Base-by-base conservation (phyloP, 1,140 invertebrate genomes). In the Augochlora pura region DNA sequence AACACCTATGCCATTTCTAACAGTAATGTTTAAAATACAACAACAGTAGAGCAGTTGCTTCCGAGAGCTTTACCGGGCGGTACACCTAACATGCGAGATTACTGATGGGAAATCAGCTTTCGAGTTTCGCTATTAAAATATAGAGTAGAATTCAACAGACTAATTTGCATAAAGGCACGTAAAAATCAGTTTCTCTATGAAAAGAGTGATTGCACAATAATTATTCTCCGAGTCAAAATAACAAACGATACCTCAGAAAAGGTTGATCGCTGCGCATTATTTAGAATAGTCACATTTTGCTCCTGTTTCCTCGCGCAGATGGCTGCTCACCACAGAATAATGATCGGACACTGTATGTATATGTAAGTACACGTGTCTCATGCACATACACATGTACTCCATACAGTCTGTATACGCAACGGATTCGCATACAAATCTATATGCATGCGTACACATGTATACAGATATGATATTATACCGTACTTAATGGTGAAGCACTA, bases 391-490 rank as follows among this genome's bases (percentile, higher is more conserved):
- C 76, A 66, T 78, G 76, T 82, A 82, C 69, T 68, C 57, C 52
- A 68, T 79, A 79, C 75, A 77, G 80, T 60, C 63, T 63, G 64
- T 74, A 69, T 82, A 79, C 76, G 80, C 80, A 21, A 57, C 59
- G 52, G 46, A 77, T 39, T 66, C 38, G 66, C 74, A 70, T 77
- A 81, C 74, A 64, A 64, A 78, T 81, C 38, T 83, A 80, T 86
- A 85, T 69, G 71, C 80, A 85, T 83, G 79, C 69, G 82, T 62
- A 79, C 82, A 88, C 72, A 80, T 84, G 85, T 83, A 87, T 80
- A 87, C 81, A 79, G 80, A 88, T 87, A 89, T 88, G 86, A 84
- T 81, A 71, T 78, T 84, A 83, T 83, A 74, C 75, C 73, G 82
- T 86, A 86, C 60, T 74, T 86, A 80, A 86, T 79, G 80, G 72